These are phyloP conservation scores for Zapus hudsonius DNA, from an alignment of 2,113 vertebrate species.

Conservation along the genomic window DNA sequence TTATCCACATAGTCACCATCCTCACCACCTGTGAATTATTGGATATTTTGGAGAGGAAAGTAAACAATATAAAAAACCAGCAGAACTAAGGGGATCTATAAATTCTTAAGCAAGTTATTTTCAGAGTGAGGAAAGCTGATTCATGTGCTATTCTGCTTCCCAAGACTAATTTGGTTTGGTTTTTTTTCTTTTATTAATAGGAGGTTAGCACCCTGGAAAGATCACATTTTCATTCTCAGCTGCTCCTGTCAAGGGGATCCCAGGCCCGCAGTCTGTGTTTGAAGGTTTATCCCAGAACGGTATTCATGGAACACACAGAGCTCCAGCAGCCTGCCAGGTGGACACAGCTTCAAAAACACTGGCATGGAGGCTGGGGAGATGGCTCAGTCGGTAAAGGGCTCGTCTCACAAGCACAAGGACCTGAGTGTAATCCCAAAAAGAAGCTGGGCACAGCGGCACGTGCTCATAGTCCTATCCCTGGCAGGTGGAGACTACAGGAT, in stretches of 20 bases:
- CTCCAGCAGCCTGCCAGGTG: rapidly evolving
- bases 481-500: too few relatives aligned
- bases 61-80: conserved; percentile 81
- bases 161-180: conserved; percentile 73
- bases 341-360: not conserved
- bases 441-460: too few relatives aligned
- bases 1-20: conserved; percentile 65
- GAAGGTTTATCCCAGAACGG: conserved; percentile 53
- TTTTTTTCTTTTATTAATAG: conserved; percentile 71
- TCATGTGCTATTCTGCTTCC: conserved; percentile 75
- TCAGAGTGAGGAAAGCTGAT: conserved; percentile 71
- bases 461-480: too few relatives aligned
- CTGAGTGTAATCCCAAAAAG: too few relatives aligned
- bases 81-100: conserved; percentile 79
- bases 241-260: conserved; percentile 69
- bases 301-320: not conserved
- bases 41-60: conserved; percentile 73
- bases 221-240: conserved; percentile 60
- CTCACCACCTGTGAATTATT: conserved; percentile 76
- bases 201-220: conserved; percentile 71
- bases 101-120: conserved; percentile 81
- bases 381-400: too few relatives aligned
- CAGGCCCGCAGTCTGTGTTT: conserved; percentile 41
- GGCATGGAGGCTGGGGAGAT: too few relatives aligned
- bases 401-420: too few relatives aligned